Conservation (phyloP, 2,888 invertebrate genomes). For the Noctua fimbriata region DNA sequence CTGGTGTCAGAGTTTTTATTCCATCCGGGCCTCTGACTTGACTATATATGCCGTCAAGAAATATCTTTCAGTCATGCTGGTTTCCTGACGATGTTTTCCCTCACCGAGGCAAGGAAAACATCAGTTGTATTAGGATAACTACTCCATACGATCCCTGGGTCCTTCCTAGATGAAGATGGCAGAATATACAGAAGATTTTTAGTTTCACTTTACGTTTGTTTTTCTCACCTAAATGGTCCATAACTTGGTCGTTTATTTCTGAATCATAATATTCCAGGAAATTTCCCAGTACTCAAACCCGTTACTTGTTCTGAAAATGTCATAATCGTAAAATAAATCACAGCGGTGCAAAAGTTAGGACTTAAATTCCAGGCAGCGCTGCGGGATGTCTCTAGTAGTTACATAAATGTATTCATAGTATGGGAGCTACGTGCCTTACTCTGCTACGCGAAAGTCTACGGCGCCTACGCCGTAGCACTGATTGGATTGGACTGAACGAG, state of each 20-base stretch:
- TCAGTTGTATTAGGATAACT: background rate
- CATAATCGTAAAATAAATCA: conserved; percentile 57
- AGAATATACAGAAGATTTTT: background rate
- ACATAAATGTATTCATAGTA: conserved; percentile 60
- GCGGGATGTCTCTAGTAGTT: conserved; percentile 43
- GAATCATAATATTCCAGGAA: conserved; percentile 7
- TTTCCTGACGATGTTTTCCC: too few species aligned
- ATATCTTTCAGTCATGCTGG: too few species aligned
- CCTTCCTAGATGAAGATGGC: background rate
- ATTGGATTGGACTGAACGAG: conserved; percentile 50
- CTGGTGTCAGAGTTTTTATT: too few species aligned
- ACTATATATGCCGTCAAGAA: too few species aligned
- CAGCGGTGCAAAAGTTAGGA: conserved; percentile 16
- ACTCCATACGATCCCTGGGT: background rate
- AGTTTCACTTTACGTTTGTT: conserved; percentile 4
- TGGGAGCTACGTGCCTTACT: conserved; percentile 53
- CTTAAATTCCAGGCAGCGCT: conserved; percentile 41
- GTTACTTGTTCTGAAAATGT: conserved; percentile 45
- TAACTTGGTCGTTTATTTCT: conserved; percentile 4
- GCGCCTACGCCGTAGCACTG: conserved; percentile 60
- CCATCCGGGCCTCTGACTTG: too few species aligned
- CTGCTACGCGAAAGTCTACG: conserved; percentile 54
- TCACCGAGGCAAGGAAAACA: too few species aligned
- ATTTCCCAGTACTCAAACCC: conserved; percentile 7
- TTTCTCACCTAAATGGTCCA: background rate